Conservation (phyloP, 2,797 vertebrate species). For the Acrocephalus scirpaceus region DNA sequence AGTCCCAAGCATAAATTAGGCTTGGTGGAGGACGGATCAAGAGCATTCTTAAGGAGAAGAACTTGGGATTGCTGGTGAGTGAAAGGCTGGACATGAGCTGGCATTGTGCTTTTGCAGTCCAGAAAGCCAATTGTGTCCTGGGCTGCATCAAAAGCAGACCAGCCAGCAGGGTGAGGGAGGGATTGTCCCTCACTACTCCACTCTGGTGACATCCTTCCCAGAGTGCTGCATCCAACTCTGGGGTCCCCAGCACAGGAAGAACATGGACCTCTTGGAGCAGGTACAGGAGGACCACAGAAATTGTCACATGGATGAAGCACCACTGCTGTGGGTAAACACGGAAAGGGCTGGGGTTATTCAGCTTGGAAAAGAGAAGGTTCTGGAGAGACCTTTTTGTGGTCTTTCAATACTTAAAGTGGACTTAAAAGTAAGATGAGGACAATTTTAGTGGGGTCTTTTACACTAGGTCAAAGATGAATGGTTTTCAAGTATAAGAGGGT, state of each 20-base stretch:
- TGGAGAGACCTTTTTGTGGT: fast-evolving
- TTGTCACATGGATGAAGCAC: not conserved
- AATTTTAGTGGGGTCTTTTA: not conserved
- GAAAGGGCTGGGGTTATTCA: not conserved
- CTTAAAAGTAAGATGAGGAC: not conserved
- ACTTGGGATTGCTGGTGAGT: not conserved
- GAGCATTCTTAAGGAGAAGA: not conserved
- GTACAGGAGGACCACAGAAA: not conserved
- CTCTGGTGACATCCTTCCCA: not conserved
- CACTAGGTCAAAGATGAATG: not conserved
- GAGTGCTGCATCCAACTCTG: fast-evolving
- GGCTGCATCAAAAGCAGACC: fast-evolving
- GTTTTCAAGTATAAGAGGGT: not conserved
- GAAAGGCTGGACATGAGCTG: fast-evolving
- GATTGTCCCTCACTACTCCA: fast-evolving
- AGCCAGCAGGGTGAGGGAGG: not conserved
- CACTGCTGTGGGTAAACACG: not conserved
- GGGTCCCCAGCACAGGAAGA: not conserved
- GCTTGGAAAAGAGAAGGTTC: not conserved
- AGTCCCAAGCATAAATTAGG: not conserved
- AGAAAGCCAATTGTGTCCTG: fast-evolving
- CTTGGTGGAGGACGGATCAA: not conserved
- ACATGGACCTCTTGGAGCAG: not conserved
- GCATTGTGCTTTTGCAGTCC: not conserved
- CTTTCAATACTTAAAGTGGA: not conserved